A percentile compares a stretch with the other conserved stretches of the same genome.
Conservation (phyloP, 2,888 invertebrate species). For the Calameuta pallipes region DNA sequence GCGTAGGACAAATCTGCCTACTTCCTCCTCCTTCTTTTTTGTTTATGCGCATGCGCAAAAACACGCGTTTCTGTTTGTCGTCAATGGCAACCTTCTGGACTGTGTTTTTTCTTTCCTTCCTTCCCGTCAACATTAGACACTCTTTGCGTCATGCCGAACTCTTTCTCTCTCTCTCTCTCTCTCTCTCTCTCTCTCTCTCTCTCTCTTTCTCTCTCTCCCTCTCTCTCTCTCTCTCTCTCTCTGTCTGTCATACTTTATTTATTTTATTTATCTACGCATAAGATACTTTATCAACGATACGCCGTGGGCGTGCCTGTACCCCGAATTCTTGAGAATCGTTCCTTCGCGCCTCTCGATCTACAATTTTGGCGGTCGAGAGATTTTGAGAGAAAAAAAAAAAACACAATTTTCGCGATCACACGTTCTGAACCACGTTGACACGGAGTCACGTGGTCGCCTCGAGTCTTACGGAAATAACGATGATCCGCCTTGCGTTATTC, state of each 20-base stretch:
- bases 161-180: background rate
- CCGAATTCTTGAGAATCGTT: too few relatives aligned
- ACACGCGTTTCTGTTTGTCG: too few relatives aligned
- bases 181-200: background rate
- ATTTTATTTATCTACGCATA: too few relatives aligned
- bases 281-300: too few relatives aligned
- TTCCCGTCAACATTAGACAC: constrained; percentile 13
- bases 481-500: constrained; percentile 39
- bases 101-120: constrained; percentile 9
- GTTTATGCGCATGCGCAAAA: constrained; percentile 16
- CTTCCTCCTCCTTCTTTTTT: background rate
- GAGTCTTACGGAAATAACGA: constrained; percentile 44
- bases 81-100: too few relatives aligned
- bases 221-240: background rate
- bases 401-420: constrained; percentile 1
- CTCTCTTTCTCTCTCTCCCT: background rate
- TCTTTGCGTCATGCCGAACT: constrained; percentile 3
- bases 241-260: too few relatives aligned
- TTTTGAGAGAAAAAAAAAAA: constrained; percentile 2
- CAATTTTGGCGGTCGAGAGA: too few relatives aligned
- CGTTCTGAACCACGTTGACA: constrained; percentile 19
- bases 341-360: too few relatives aligned
- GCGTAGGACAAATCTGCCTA: background rate
- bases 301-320: too few relatives aligned
- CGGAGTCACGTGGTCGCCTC: constrained; percentile 19